A percentile compares a stretch with the other conserved stretches of the same genome.
Evolutionary conservation across 2,113 vertebrate species (phyloP).

Genomic region (Psittacula cyanocephala): DNA sequence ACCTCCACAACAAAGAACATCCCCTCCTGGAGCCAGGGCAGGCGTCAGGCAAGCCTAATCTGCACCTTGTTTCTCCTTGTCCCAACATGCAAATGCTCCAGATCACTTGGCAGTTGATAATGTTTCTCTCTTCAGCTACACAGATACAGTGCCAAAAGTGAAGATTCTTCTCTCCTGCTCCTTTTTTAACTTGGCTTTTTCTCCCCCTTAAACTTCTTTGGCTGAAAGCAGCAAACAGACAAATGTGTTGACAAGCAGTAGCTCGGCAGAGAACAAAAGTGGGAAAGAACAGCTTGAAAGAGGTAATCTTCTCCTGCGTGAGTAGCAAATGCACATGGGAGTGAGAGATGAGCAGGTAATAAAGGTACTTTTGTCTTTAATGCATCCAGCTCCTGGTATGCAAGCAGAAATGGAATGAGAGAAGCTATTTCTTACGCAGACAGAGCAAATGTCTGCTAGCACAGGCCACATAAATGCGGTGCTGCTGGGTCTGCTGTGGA

Average conservation of each 20-base stretch:
- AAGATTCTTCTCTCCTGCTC: background rate
- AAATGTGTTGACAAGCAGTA: constrained; percentile 45
- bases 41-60: background rate
- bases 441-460: background rate
- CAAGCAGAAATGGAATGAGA: background rate
- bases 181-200: background rate
- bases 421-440: background rate
- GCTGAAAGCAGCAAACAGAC: background rate
- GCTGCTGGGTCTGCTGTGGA: background rate
- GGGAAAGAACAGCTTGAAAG: constrained; percentile 41
- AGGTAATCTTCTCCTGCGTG: background rate
- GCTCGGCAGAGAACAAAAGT: constrained; percentile 39
- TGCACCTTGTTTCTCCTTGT: background rate
- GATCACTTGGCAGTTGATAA: background rate
- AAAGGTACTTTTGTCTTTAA: constrained; percentile 15
- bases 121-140: background rate
- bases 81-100: background rate
- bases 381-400: background rate
- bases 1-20: background rate
- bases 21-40: background rate
- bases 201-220: background rate
- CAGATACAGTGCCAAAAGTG: background rate
- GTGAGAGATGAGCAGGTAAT: constrained; percentile 26
- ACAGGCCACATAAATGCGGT: background rate
- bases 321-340: constrained; percentile 7